Evolutionary conservation across 2,113 vertebrate species (phyloP), one percentile per base, ranked within the genome.

Genomic region (Fregata magnificens): DNA sequence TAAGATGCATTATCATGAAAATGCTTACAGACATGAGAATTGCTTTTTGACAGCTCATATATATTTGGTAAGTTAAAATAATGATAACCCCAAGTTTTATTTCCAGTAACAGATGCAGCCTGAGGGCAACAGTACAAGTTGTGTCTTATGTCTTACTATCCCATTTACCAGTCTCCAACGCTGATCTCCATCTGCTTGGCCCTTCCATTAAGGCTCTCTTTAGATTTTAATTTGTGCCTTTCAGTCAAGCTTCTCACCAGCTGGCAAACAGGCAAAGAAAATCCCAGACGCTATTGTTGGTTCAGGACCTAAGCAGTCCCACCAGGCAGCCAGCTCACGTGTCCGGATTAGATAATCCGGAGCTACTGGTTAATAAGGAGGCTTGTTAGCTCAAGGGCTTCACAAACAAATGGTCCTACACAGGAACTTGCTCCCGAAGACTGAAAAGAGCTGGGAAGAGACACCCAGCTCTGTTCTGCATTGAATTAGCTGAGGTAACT

Each of bases 81-180:
- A 89, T 5, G 66, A 90, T 56, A 90, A 88, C 45, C 34, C 16
- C 73, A 31, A 69, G 73, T 87, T 89, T 86, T 83, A 93, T 59
- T 95, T 90, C 53, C 81, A 94, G n/a, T 65, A 82, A 82, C 69
- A 95, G 88, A 78, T 65, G 86, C 83, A 91, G 78, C 93, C 77
- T 56, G 49, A 82, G 53, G 81, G 65, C 58, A 89, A 67, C 52
- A 69, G 69, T 58, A 25, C 70, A 69, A 76, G 81, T 76, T 70
- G 42, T 40, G 66, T 79, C 56, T 74, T 63, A 38, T 1, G 44
- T 50, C 70, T 58, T 61, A n/a, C 87, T 45, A 29, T 47, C 28
- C 70, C 7, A 2, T 72, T 82, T 47, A 53, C 73, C 71, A 82
- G 62, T 73, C 66, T 69, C 70, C 78, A 63, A 62, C 3, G 4